These are phyloP conservation scores for Pocillopora verrucosa DNA, from an alignment of 64 coral and sea anemone species.

Conservation along the genomic window DNA sequence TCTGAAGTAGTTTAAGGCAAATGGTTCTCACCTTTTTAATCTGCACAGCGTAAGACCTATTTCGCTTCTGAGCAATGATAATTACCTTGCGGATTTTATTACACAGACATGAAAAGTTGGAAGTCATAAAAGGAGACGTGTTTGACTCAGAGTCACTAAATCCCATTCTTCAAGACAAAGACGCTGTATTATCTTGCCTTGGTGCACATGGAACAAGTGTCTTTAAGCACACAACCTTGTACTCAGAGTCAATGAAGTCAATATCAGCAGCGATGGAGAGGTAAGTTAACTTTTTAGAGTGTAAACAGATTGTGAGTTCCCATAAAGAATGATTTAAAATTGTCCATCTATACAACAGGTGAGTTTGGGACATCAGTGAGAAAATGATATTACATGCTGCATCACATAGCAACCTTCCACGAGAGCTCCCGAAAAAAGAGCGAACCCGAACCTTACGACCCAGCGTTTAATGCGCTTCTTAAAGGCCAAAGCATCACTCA, in stretches of 20 bases:
- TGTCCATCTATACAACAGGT: no score
- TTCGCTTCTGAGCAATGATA: no score
- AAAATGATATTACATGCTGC: no score
- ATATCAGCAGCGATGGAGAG: slow-evolving; percentile 65
- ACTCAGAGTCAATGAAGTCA: slow-evolving; percentile 55
- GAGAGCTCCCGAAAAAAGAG: no score
- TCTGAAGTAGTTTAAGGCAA: no score
- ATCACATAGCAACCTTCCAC: no score
- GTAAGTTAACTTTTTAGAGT: slow-evolving; percentile 1
- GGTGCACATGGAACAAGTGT: slow-evolving; percentile 52
- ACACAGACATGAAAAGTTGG: slow-evolving; percentile 63
- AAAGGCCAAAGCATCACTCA: no score
- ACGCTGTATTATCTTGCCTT: slow-evolving; percentile 68
- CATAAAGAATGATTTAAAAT: no score
- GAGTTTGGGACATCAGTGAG: no score
- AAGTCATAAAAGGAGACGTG: slow-evolving; percentile 61
- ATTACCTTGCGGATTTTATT: background rate
- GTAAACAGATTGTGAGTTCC: no score
- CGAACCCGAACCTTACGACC: no score
- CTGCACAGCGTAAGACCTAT: background rate
- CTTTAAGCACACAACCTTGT: slow-evolving; percentile 61
- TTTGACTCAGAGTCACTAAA: slow-evolving; percentile 65
- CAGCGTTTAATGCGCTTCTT: no score
- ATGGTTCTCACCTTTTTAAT: background rate
- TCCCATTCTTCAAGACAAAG: slow-evolving; percentile 39